Percentiles rank a stretch among this genome's conserved stretches.
Evolutionary conservation across 2,797 vertebrate species (phyloP).

Genomic region (Petrocephalus schoutedeni): DNA sequence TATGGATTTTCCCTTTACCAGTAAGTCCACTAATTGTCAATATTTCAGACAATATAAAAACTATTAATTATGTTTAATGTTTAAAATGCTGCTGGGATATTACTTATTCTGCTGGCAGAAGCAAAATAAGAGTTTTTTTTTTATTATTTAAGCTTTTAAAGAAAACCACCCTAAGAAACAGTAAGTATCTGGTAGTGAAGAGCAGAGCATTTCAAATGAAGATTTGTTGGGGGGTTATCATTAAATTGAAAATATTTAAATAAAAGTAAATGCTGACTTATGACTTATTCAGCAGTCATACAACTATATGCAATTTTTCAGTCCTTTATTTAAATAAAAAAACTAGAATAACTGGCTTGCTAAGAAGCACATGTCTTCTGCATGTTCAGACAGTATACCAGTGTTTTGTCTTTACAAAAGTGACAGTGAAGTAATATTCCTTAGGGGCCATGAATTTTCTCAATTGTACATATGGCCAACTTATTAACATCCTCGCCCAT

Average conservation of each 20-base stretch:
- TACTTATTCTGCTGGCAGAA: neutral
- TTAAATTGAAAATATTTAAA: neutral
- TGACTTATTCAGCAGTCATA: neutral
- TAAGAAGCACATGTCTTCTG: neutral
- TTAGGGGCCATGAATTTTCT: neutral
- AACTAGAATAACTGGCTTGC: neutral
- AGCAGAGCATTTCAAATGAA: neutral
- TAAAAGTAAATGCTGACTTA: neutral
- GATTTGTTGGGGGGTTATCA: neutral
- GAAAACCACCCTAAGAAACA: neutral
- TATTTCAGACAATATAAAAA: neutral
- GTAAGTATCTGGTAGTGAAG: neutral
- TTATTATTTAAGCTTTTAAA: neutral
- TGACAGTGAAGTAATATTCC: neutral
- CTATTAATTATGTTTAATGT: neutral
- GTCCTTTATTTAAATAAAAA: too few species aligned
- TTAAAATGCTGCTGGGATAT: neutral
- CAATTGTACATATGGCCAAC: neutral
- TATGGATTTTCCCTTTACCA: neutral
- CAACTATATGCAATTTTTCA: neutral
- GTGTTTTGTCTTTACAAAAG: neutral
- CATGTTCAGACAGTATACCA: neutral
- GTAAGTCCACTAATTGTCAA: neutral
- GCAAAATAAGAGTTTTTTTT: neutral
- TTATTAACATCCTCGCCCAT: neutral